phyloP scores from a whole-genome alignment of 1,140 invertebrate species.

The Helicoverpa zea region DNA sequence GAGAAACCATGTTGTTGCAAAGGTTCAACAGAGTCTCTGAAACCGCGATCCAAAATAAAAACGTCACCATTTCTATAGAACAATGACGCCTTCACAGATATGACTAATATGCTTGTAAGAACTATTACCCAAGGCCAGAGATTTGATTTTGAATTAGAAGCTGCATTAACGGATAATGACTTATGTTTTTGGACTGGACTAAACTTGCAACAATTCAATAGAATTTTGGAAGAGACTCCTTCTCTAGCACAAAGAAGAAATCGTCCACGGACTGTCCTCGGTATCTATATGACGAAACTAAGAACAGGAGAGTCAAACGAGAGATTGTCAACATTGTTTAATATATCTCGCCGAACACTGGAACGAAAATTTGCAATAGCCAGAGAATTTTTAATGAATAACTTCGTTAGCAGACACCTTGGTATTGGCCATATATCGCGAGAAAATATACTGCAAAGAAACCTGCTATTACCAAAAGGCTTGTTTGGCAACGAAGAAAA shows the following conservation, averaged over 20 bases:
- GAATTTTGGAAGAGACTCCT: neutral
- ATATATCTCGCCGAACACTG: slow-evolving; percentile 50
- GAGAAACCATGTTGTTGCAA: no score
- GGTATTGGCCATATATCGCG: no score
- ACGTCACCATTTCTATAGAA: no score
- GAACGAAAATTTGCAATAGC: slow-evolving; percentile 51
- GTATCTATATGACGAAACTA: slow-evolving; percentile 53
- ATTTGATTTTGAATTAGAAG: neutral
- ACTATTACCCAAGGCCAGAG: neutral
- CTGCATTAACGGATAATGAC: neutral
- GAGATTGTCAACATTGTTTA: slow-evolving; percentile 51
- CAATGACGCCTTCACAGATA: no score
- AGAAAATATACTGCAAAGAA: neutral
- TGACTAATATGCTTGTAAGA: neutral
- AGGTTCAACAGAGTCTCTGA: no score
- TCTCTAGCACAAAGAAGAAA: slow-evolving; percentile 36
- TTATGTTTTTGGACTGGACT: neutral
- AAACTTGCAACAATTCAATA: neutral
- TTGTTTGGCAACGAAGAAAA: slow-evolving; percentile 6
- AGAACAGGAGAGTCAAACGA: slow-evolving; percentile 54
- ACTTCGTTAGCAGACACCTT: neutral
- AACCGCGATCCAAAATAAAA: no score
- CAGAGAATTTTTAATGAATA: slow-evolving; percentile 39
- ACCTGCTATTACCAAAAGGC: neutral
- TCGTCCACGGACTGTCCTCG: slow-evolving; percentile 43